Evolutionary conservation across 2,888 invertebrate species (phyloP).

Genomic region (Archips crataeganus): DNA sequence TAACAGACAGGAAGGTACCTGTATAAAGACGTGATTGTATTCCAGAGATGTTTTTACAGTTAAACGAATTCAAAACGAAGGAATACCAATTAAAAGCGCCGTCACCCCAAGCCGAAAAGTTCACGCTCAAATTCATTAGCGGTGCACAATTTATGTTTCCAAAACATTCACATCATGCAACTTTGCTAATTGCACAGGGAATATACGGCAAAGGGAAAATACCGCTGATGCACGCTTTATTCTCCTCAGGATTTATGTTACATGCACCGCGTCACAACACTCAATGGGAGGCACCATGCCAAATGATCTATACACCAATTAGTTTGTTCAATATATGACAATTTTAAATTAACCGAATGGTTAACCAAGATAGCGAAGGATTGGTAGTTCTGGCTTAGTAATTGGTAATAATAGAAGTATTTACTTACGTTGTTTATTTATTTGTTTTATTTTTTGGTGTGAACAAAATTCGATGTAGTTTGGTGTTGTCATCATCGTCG

Average conservation of each 20-base stretch:
- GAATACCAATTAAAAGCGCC: conserved; percentile 32
- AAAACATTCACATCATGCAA: conserved; percentile 40
- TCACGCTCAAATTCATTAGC: conserved; percentile 36
- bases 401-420: no score
- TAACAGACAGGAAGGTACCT: no score
- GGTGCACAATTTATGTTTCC: conserved; percentile 42
- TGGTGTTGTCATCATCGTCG: no score
- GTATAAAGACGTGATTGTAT: not conserved
- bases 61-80: conserved; percentile 14
- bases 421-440: no score
- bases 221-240: conserved; percentile 16
- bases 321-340: not conserved
- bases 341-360: no score
- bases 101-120: conserved; percentile 18
- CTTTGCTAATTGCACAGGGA: conserved; percentile 28
- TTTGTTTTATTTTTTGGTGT: no score
- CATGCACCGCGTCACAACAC: conserved; percentile 9
- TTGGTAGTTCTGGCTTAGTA: no score
- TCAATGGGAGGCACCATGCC: not conserved
- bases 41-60: conserved; percentile 7
- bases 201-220: conserved; percentile 18
- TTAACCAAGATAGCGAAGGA: no score
- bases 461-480: no score
- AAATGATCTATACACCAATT: conserved; percentile 6
- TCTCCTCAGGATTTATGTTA: conserved; percentile 3